Evolutionary conservation across 2,888 invertebrate species (phyloP).

Genomic region (Dryococelus australis): DNA sequence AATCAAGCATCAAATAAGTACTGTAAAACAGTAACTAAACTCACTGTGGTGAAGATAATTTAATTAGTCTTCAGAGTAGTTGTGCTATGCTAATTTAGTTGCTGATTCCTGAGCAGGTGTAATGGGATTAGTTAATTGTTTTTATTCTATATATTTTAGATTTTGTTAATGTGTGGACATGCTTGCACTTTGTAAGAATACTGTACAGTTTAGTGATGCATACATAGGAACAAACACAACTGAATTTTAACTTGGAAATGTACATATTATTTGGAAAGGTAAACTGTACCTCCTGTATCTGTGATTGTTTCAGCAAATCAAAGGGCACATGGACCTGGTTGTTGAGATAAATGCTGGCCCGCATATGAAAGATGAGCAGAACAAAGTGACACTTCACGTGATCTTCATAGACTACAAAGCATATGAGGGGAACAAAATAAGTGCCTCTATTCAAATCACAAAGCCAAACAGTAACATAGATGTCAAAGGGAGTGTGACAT

Average conservation of each 20-base stretch:
- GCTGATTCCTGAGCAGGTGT: no score
- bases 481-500: constrained; percentile 66
- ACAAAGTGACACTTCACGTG: constrained; percentile 68
- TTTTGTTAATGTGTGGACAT: not conserved
- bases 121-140: no score
- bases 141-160: no score
- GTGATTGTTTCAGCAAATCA: constrained; percentile 65
- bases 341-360: constrained; percentile 74
- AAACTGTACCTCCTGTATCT: not conserved
- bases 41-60: no score
- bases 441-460: constrained; percentile 68
- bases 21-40: no score
- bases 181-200: not conserved
- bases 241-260: not conserved
- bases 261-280: not conserved
- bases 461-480: constrained; percentile 73
- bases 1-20: no score
- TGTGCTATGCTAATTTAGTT: no score
- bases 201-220: no score
- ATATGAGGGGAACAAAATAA: constrained; percentile 68
- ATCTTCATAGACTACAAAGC: constrained; percentile 68
- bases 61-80: no score
- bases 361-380: constrained; percentile 63
- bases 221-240: no score
- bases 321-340: constrained; percentile 75